Evolutionary conservation across 2,113 vertebrate species (phyloP), one percentile per base, ranked within the genome.

Genomic region (Hyla sarda): DNA sequence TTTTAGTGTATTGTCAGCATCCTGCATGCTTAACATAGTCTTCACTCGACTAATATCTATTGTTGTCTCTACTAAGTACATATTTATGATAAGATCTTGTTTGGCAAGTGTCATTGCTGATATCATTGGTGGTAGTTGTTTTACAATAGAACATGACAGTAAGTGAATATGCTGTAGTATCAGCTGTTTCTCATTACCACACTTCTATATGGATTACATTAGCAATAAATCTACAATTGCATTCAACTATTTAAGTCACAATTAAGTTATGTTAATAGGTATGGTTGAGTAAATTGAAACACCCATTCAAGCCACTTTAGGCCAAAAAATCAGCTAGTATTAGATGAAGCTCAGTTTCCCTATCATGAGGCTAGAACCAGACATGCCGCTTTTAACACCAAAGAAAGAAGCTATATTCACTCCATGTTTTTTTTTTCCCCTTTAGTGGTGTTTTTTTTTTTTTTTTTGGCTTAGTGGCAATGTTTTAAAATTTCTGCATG

Each of bases 1-100:
- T 37, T 60, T 84, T 84, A 83, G 50, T 84, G 54, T 62, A 84
- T 62, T 48, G 54, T 75, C 82, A 62, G 82, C 72, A 75, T 75
- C 54, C 37, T 32, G 25, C 82, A 84, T 84, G 82, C 72, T 75
- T 58, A 75, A 74, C 71, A 84, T 75, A 72, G 60, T 74, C 82
- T 83, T 75, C 54, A 84, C 75, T 84, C 62, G 71, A 37, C 54
- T 75, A 2, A 54, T 76, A 75, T 75, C 54, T 41, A 60, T 56
- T 62, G 25, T 84, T 75, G 75, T 60, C 71, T 76, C 12, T 30
- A 73, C 45, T 76, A 72, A 80, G 37, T 41, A 56, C 72, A 80
- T 32, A 78, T 69, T 9, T 73, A 89, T 6, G 34, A 76, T 19
- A 84, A 75, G 0, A 85, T 78, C 87, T 37, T 56, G 50, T 41